Evolutionary conservation across 2,797 vertebrate species (phyloP).

Genomic region (Rousettus madagascariensis): DNA sequence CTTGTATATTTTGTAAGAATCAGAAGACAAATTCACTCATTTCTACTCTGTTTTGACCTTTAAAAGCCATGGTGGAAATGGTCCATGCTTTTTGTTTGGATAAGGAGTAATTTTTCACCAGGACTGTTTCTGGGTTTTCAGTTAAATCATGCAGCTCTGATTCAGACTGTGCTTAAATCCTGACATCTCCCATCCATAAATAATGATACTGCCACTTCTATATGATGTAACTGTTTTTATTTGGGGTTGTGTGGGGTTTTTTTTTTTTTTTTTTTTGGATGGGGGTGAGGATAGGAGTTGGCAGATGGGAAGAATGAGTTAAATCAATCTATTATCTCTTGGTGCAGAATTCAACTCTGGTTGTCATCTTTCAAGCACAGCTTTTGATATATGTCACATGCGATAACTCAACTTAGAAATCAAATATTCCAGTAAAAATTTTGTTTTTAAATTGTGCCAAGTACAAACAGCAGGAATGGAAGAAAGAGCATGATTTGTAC

Average conservation of each 20-base stretch:
- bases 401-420: neutral
- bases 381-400: neutral
- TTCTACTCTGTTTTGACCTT: slow-evolving; percentile 29
- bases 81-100: neutral
- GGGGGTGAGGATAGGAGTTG: accelerated
- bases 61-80: slow-evolving; percentile 29
- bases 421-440: neutral
- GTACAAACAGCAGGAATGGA: neutral
- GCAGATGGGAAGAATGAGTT: neutral
- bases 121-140: neutral
- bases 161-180: neutral
- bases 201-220: neutral
- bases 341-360: neutral
- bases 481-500: neutral
- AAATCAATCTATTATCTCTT: neutral
- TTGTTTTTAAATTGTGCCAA: neutral
- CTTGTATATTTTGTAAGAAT: neutral
- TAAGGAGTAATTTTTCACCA: neutral
- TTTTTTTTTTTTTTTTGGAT: neutral
- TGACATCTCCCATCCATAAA: neutral
- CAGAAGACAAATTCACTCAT: slow-evolving; percentile 36
- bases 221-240: neutral
- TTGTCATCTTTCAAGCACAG: neutral
- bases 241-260: neutral
- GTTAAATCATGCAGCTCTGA: neutral